Evolutionary conservation across 1,140 invertebrate species (phyloP).

Genomic region (Microplitis demolitor): DNA sequence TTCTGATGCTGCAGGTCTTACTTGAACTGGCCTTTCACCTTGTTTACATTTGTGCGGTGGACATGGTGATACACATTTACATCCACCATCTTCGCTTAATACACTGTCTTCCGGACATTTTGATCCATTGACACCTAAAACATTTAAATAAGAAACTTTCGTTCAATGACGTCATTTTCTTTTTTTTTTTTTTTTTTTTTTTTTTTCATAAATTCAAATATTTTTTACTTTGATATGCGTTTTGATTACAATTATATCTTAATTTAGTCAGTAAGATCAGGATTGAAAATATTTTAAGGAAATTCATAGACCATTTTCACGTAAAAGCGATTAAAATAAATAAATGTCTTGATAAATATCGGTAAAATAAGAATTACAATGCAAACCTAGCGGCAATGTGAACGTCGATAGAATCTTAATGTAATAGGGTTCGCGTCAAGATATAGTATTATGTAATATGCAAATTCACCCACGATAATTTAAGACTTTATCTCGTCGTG

Average conservation of each 20-base stretch:
- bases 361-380: constrained; percentile 25
- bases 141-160: neutral
- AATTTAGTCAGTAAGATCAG: neutral
- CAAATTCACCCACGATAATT: neutral
- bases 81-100: constrained; percentile 45
- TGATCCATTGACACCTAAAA: constrained; percentile 36
- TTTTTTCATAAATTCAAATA: too few relatives aligned
- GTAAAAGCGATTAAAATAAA: constrained; percentile 9
- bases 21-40: constrained; percentile 43
- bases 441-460: neutral
- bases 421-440: constrained; percentile 7
- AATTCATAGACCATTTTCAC: neutral
- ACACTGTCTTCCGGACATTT: constrained; percentile 52
- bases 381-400: constrained; percentile 12
- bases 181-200: too few relatives aligned
- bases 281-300: neutral
- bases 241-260: neutral
- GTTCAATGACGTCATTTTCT: too few relatives aligned
- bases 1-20: constrained; percentile 40
- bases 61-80: constrained; percentile 51
- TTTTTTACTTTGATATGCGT: too few relatives aligned
- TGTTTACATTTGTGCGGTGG: constrained; percentile 44
- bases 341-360: constrained; percentile 27
- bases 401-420: constrained; percentile 23
- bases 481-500: neutral